Evolutionary conservation across 1,140 invertebrate species (phyloP).

Genomic region (Leptonema lineaticorne): DNA sequence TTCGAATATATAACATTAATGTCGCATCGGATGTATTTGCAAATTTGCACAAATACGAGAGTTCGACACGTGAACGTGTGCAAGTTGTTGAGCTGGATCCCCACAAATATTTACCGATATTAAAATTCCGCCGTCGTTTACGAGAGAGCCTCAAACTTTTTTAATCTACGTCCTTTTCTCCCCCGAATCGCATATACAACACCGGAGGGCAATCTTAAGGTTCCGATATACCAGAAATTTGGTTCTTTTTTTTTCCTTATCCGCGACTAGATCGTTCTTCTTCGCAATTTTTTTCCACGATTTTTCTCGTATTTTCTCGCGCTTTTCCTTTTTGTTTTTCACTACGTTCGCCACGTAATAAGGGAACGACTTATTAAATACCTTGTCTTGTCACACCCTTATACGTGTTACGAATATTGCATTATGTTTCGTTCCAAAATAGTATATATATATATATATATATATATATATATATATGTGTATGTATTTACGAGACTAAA

Average conservation of each 20-base stretch:
- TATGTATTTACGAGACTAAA: neutral
- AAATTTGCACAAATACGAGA: neutral
- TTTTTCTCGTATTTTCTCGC: no score
- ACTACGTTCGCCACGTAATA: neutral
- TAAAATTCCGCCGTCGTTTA: slow-evolving; percentile 16
- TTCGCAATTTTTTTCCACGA: no score
- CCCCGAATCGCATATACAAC: neutral
- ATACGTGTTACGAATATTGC: neutral
- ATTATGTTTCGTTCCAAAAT: no score
- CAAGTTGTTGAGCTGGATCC: neutral
- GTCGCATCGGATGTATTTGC: neutral
- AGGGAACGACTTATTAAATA: slow-evolving; percentile 18
- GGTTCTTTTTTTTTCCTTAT: neutral
- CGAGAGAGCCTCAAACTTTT: slow-evolving; percentile 12
- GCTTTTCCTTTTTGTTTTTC: no score
- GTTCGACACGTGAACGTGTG: slow-evolving; percentile 9
- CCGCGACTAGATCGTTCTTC: no score
- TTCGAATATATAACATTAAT: neutral
- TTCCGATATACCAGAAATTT: neutral
- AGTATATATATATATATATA: no score
- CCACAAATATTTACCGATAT: slow-evolving; percentile 2
- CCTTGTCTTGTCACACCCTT: neutral
- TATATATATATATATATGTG: neutral
- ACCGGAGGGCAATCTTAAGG: neutral
- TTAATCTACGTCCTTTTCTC: slow-evolving; percentile 1